phyloP scores from a whole-genome alignment of 2,888 invertebrate genomes.

The Orchesella flavescens region DNA sequence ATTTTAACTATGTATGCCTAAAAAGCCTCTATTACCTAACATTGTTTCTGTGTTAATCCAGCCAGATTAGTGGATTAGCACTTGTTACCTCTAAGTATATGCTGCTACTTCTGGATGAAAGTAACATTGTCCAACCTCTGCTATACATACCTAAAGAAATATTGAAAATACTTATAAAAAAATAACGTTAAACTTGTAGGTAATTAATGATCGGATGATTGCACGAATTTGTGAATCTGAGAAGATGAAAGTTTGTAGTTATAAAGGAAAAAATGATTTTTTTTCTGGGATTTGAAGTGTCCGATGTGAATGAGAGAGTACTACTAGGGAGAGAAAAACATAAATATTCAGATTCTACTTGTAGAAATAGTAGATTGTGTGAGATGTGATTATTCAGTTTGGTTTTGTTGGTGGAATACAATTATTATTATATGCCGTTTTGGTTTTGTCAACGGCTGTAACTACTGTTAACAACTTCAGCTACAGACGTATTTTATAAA shows the following conservation, averaged over 20 bases:
- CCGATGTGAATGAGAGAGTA: slow-evolving; percentile 16
- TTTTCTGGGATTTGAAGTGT: slow-evolving; percentile 22
- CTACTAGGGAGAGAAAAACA: neutral
- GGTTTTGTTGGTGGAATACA: neutral
- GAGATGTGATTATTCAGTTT: slow-evolving; percentile 47
- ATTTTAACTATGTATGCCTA: slow-evolving; percentile 38
- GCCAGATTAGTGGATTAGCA: slow-evolving; percentile 1
- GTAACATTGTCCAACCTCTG: slow-evolving; percentile 27
- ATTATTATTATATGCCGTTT: neutral
- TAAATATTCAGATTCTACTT: slow-evolving; percentile 39
- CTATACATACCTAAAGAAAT: slow-evolving; percentile 42
- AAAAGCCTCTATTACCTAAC: slow-evolving; percentile 43
- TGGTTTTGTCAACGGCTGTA: neutral
- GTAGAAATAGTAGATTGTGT: slow-evolving; percentile 28
- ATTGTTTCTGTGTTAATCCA: slow-evolving; percentile 44
- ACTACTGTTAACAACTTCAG: slow-evolving; percentile 6
- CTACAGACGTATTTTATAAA: neutral
- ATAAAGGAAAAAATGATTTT: slow-evolving; percentile 4
- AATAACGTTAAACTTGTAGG: slow-evolving; percentile 28
- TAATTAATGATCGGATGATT: slow-evolving; percentile 19
- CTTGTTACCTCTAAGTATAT: slow-evolving; percentile 23
- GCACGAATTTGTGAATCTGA: slow-evolving; percentile 4
- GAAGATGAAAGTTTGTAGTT: neutral
- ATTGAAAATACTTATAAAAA: slow-evolving; percentile 43
- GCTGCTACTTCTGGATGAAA: slow-evolving; percentile 45